phyloP scores from a whole-genome alignment of 2,113 vertebrate genomes.

The Felis chaus region DNA sequence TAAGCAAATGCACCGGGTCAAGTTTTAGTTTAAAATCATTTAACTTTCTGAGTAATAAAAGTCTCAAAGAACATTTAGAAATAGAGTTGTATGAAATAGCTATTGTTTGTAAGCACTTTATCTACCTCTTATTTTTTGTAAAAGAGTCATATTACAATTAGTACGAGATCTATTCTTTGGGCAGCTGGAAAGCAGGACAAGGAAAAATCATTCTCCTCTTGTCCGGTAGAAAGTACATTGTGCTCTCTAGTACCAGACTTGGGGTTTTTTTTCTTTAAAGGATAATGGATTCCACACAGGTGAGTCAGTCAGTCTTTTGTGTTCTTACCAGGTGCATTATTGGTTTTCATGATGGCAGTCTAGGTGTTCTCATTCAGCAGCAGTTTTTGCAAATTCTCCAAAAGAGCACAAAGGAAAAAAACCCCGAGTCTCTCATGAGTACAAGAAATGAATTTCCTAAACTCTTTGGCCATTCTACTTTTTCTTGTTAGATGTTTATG shows the following conservation, averaged over 20 bases:
- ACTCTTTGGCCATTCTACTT: not conserved
- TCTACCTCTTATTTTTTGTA: constrained; percentile 49
- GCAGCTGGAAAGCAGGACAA: constrained; percentile 74
- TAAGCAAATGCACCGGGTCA: constrained; percentile 15
- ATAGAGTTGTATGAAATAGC: constrained; percentile 42
- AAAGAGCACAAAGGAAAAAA: constrained; percentile 11
- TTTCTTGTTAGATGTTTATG: constrained; percentile 37
- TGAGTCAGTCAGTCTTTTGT: constrained; percentile 86
- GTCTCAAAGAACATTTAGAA: constrained; percentile 46
- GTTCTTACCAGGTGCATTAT: constrained; percentile 77
- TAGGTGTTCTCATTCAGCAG: constrained; percentile 49
- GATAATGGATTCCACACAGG: constrained; percentile 71
- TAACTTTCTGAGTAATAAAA: constrained; percentile 29
- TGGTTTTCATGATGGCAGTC: constrained; percentile 76
- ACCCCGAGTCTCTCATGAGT: not conserved
- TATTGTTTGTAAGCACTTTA: constrained; percentile 63
- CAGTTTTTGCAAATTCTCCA: constrained; percentile 34
- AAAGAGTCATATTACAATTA: constrained; percentile 62
- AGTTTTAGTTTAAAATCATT: constrained; percentile 42
- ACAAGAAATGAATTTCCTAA: constrained; percentile 23
- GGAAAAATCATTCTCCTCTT: constrained; percentile 62
- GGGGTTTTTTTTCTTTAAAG: constrained; percentile 70
- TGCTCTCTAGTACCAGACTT: constrained; percentile 61
- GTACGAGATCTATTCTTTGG: constrained; percentile 10
- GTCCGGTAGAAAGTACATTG: constrained; percentile 66